Evolutionary conservation across 2,797 vertebrate species (phyloP).

Genomic region (Sparus aurata): DNA sequence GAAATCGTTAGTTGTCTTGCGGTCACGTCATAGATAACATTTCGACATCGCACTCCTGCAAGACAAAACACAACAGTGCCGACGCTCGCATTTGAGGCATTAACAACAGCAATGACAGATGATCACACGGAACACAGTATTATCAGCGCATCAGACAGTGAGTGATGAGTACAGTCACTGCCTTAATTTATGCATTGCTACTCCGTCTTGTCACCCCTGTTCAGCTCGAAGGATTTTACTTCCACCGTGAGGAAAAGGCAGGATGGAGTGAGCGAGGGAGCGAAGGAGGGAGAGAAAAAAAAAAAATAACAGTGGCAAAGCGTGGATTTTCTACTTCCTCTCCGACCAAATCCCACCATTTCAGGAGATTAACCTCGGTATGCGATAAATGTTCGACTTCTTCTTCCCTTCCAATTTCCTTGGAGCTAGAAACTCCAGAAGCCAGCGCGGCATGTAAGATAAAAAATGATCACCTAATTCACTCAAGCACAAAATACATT

Average conservation of each 20-base stretch:
- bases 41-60: background rate
- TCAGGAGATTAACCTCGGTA: slow-evolving; percentile 90
- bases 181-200: slow-evolving; percentile 81
- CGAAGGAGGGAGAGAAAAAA: background rate
- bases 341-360: slow-evolving; percentile 89
- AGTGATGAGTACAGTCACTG: slow-evolving; percentile 74
- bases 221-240: slow-evolving; percentile 78
- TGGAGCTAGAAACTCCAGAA: slow-evolving; percentile 86
- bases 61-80: slow-evolving; percentile 45
- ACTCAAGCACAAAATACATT: slow-evolving; percentile 92
- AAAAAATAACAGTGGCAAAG: slow-evolving; percentile 77
- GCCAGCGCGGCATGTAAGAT: slow-evolving; percentile 87
- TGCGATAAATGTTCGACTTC: slow-evolving; percentile 90
- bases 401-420: slow-evolving; percentile 89
- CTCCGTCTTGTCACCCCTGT: slow-evolving; percentile 78
- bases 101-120: slow-evolving; percentile 67
- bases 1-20: slow-evolving; percentile 5
- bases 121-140: slow-evolving; percentile 62
- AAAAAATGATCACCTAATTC: slow-evolving; percentile 92
- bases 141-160: slow-evolving; percentile 74
- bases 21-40: slow-evolving; percentile 37
- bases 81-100: slow-evolving; percentile 52
- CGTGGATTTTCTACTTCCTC: slow-evolving; percentile 86
- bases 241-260: slow-evolving; percentile 53
- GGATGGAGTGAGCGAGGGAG: slow-evolving; percentile 35